A percentile compares a stretch with the other conserved stretches of the same genome.
phyloP scores from a whole-genome alignment of 1,140 invertebrate genomes.

The Diorhabda elongata region DNA sequence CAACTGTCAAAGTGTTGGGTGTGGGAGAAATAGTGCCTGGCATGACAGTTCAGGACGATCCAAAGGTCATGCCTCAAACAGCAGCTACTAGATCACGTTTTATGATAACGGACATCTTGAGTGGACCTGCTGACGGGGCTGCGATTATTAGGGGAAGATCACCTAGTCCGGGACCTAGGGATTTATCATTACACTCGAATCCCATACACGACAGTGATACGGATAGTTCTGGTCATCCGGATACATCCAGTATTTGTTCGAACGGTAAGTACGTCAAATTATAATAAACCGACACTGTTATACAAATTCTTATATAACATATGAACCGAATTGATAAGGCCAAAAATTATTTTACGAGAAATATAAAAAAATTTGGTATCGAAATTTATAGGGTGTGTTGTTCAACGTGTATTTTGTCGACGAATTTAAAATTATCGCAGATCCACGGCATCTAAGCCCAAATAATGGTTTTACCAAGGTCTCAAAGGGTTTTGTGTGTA shows the following conservation, averaged over 20 bases:
- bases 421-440: too few relatives aligned
- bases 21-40: slow-evolving; percentile 43
- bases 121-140: slow-evolving; percentile 42
- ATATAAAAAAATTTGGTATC: too few relatives aligned
- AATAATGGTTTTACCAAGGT: too few relatives aligned
- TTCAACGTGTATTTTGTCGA: too few relatives aligned
- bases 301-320: neutral
- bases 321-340: neutral
- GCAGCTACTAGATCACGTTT: slow-evolving; percentile 61
- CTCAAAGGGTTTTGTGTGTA: too few relatives aligned
- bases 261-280: slow-evolving; percentile 39
- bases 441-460: too few relatives aligned
- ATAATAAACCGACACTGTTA: neutral
- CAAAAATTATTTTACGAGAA: too few relatives aligned
- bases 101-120: slow-evolving; percentile 76
- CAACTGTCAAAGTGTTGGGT: slow-evolving; percentile 39
- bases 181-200: slow-evolving; percentile 43
- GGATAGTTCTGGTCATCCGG: slow-evolving; percentile 46
- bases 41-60: slow-evolving; percentile 48
- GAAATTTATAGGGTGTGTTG: too few relatives aligned
- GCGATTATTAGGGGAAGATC: slow-evolving; percentile 35
- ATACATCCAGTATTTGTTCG: slow-evolving; percentile 46
- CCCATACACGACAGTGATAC: slow-evolving; percentile 45
- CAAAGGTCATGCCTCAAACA: slow-evolving; percentile 46
- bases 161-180: slow-evolving; percentile 46